Evolutionary conservation across 2,797 vertebrate species (phyloP).

Genomic region (Falco columbarius): DNA sequence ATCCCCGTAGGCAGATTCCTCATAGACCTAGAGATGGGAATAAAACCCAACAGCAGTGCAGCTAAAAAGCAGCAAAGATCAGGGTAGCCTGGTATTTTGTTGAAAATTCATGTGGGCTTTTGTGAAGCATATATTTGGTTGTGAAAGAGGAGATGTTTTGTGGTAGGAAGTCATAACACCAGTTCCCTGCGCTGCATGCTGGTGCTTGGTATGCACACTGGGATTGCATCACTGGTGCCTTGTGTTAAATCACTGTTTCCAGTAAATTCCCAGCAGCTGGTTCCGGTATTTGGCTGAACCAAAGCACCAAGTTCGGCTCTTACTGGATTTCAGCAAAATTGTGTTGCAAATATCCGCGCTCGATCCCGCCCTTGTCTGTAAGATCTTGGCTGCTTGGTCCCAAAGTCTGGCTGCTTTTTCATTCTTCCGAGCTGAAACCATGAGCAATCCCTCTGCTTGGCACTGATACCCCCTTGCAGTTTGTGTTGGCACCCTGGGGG

Average conservation of each 20-base stretch:
- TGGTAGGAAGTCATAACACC: not conserved
- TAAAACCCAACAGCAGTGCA: fast-evolving
- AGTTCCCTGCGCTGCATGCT: not conserved
- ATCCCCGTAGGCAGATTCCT: not conserved
- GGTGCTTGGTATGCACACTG: not conserved
- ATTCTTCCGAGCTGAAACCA: not conserved
- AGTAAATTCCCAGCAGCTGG: not conserved
- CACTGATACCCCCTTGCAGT: not conserved
- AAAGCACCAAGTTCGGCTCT: not conserved
- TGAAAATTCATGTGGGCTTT: not conserved
- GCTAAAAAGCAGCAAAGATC: not conserved
- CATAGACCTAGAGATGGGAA: not conserved
- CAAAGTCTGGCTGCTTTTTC: not conserved
- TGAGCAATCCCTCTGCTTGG: not conserved
- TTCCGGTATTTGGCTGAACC: not conserved
- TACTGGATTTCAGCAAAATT: not conserved
- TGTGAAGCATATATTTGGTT: not conserved
- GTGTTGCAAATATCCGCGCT: fast-evolving
- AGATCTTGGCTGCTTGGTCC: not conserved
- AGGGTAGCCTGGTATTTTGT: not conserved
- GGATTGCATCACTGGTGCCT: constrained; percentile 27
- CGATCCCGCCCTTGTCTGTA: not conserved
- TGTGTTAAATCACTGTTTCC: not conserved
- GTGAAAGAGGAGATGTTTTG: not conserved
- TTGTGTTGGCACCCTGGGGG: not conserved